Conservation (phyloP, 2,113 vertebrate genomes). For the Festucalex cinctus region DNA sequence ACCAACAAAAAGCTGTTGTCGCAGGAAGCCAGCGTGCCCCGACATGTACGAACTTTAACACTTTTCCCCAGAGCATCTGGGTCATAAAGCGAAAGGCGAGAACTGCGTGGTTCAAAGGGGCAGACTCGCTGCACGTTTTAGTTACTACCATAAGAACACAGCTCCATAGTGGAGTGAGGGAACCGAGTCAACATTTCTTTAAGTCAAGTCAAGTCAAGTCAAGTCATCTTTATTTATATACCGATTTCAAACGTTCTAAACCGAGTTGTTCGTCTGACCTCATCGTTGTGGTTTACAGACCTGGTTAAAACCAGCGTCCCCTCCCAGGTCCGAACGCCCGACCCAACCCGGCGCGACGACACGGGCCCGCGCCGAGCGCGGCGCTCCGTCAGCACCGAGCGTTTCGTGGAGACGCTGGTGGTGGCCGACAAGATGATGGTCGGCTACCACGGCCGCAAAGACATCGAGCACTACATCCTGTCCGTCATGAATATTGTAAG, state of each 20-base stretch:
- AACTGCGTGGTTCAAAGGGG: slow-evolving; percentile 56
- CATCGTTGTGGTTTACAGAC: slow-evolving; percentile 67
- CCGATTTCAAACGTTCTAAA: too few species aligned
- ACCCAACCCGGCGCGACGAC: slow-evolving; percentile 61
- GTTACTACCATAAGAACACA: slow-evolving; percentile 4
- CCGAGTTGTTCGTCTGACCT: not conserved
- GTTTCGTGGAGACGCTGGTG: slow-evolving; percentile 95
- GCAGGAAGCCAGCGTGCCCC: slow-evolving; percentile 60
- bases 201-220: too few species aligned
- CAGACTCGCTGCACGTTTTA: slow-evolving; percentile 29
- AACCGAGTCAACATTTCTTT: not conserved
- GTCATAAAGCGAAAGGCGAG: slow-evolving; percentile 63
- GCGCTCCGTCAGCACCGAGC: slow-evolving; percentile 90
- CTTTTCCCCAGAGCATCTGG: slow-evolving; percentile 67
- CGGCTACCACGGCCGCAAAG: slow-evolving; percentile 96
- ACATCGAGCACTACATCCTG: slow-evolving; percentile 97
- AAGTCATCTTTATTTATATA: too few species aligned
- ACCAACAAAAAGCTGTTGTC: slow-evolving; percentile 56
- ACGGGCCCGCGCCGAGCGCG: slow-evolving; percentile 68
- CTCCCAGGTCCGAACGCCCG: slow-evolving; percentile 57
- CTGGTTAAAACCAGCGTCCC: slow-evolving; percentile 68
- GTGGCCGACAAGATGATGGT: slow-evolving; percentile 99
- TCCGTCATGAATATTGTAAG: slow-evolving; percentile 99
- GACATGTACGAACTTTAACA: slow-evolving; percentile 60
- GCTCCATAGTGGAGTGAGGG: not conserved